Conservation (phyloP, 2,797 vertebrate genomes). For the Carduelis carduelis region DNA sequence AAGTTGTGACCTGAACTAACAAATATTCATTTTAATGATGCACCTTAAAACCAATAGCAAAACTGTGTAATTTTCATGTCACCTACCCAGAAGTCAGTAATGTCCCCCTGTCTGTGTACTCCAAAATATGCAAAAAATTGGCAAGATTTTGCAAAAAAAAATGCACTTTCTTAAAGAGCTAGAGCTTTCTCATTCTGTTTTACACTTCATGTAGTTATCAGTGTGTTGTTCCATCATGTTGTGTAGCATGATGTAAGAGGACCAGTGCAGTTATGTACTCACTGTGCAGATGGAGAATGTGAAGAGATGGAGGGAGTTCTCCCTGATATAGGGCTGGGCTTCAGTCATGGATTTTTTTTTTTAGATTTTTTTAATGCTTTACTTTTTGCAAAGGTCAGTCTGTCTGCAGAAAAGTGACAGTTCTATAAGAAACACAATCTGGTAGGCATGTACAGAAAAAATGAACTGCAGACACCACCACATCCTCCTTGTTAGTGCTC, state of each 20-base stretch:
- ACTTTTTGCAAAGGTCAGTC: neutral
- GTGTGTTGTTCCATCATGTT: neutral
- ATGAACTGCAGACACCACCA: neutral
- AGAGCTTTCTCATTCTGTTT: neutral
- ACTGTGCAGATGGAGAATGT: neutral
- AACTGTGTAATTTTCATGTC: neutral
- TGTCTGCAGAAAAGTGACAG: neutral
- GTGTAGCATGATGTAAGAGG: neutral
- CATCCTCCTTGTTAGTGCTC: neutral
- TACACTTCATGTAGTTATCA: neutral
- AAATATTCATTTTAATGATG: neutral
- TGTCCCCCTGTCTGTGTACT: fast-evolving
- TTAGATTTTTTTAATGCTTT: neutral
- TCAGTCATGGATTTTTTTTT: neutral
- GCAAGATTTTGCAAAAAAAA: neutral
- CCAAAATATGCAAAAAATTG: neutral
- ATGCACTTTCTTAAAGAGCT: neutral
- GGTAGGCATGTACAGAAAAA: neutral
- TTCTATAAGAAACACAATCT: neutral
- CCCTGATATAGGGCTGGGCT: neutral
- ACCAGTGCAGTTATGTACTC: neutral
- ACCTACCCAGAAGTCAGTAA: neutral
- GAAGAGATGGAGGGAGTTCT: neutral
- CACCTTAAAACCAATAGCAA: neutral
- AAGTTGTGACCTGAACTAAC: neutral